Evolutionary conservation across 1,140 invertebrate species (phyloP).

Genomic region (Glomeris maerens): DNA sequence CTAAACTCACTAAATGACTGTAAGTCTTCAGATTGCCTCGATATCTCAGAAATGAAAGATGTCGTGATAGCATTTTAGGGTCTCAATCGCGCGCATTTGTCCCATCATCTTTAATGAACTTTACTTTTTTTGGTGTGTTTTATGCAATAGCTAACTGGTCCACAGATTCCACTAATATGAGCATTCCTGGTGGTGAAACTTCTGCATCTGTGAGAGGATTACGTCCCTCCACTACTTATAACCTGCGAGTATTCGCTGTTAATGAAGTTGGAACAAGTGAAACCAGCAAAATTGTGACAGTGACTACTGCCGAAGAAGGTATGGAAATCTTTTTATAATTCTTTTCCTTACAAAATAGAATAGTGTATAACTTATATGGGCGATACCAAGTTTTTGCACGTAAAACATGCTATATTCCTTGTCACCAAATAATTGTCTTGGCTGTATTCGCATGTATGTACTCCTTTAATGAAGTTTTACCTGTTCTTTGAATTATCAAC

Average conservation of each 20-base stretch:
- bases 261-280: conserved; percentile 31
- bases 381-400: no score
- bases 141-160: background rate
- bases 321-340: conserved; percentile 1
- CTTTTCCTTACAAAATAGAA: background rate
- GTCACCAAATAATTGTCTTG: no score
- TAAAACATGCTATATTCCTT: no score
- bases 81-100: background rate
- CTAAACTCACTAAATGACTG: no score
- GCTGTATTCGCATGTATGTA: no score
- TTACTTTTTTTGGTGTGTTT: conserved; percentile 3
- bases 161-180: background rate
- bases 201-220: conserved; percentile 61
- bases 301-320: conserved; percentile 28
- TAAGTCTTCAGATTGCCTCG: no score
- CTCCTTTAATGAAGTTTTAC: no score
- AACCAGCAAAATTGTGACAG: conserved; percentile 22
- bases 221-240: conserved; percentile 27
- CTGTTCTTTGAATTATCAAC: no score
- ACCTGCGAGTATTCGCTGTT: conserved; percentile 28
- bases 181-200: conserved; percentile 67
- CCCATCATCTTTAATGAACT: conserved; percentile 14
- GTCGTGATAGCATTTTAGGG: no score
- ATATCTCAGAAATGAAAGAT: no score
- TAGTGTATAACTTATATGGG: conserved; percentile 15